These are phyloP conservation scores for Acanthornis magna DNA, from an alignment of 2,797 vertebrate genomes.

Conservation along the genomic window DNA sequence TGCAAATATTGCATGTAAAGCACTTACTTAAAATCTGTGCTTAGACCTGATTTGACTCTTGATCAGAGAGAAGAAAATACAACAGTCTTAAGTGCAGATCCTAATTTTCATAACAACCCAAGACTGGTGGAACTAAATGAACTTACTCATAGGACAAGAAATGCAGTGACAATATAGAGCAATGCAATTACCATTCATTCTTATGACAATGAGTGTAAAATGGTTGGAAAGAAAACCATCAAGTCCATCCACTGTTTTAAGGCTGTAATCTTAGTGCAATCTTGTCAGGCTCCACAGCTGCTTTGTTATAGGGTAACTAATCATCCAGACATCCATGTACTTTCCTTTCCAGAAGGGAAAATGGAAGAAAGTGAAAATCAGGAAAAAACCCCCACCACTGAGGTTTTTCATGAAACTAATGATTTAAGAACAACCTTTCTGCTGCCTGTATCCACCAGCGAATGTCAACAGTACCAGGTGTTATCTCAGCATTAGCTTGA, in stretches of 20 bases:
- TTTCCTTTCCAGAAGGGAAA: neutral
- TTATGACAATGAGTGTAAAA: neutral
- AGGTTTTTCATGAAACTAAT: neutral
- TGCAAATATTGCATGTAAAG: neutral
- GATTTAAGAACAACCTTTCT: neutral
- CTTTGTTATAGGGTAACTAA: neutral
- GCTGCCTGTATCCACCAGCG: neutral
- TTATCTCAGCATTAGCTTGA: neutral
- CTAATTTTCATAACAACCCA: neutral
- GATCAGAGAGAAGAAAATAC: neutral
- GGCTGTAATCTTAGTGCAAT: neutral
- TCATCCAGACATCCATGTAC: neutral
- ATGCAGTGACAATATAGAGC: neutral
- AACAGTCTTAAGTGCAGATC: neutral
- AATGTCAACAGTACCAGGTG: neutral
- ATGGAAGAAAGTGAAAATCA: neutral
- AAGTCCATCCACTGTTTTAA: neutral
- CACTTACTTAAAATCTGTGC: neutral
- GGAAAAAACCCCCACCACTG: rapidly evolving
- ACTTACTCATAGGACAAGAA: neutral
- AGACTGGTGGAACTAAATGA: neutral
- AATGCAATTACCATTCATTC: neutral
- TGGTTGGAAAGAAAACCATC: neutral
- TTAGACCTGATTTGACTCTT: neutral
- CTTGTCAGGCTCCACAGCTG: neutral